phyloP scores from a whole-genome alignment of 2,113 vertebrate species.

The Sturnira hondurensis region DNA sequence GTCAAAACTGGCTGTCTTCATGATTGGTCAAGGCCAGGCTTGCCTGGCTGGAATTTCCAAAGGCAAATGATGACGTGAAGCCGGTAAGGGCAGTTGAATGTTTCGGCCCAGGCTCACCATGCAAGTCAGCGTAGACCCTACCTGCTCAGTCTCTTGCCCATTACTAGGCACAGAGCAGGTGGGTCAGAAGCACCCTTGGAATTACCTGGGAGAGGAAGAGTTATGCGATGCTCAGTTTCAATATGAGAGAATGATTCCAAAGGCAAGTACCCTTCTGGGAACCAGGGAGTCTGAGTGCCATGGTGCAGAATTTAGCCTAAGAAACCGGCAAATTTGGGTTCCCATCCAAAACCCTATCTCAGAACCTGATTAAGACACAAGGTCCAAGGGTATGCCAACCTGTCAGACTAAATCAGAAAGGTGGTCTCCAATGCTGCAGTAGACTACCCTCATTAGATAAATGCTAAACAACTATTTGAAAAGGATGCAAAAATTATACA shows the following conservation, averaged over 20 bases:
- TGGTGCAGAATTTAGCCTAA: background rate
- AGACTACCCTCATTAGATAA: background rate
- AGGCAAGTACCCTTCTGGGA: background rate
- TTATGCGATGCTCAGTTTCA: background rate
- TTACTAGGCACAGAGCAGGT: background rate
- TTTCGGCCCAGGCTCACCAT: background rate
- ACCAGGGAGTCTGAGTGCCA: background rate
- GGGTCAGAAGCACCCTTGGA: background rate
- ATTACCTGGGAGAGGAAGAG: background rate
- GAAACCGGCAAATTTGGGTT: background rate
- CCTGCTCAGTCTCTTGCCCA: background rate
- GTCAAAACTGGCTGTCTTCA: background rate
- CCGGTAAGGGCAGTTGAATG: rapidly evolving
- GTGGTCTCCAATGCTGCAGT: background rate
- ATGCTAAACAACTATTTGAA: background rate
- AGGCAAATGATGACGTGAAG: background rate
- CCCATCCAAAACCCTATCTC: background rate
- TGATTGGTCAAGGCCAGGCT: background rate
- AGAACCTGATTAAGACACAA: background rate
- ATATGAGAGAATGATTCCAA: background rate
- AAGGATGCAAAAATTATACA: background rate
- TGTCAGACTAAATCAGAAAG: background rate
- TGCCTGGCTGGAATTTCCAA: background rate
- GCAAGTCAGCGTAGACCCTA: background rate
- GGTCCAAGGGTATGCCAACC: background rate